Conservation (phyloP, 2,113 vertebrate genomes). For the Recurvirostra avosetta region DNA sequence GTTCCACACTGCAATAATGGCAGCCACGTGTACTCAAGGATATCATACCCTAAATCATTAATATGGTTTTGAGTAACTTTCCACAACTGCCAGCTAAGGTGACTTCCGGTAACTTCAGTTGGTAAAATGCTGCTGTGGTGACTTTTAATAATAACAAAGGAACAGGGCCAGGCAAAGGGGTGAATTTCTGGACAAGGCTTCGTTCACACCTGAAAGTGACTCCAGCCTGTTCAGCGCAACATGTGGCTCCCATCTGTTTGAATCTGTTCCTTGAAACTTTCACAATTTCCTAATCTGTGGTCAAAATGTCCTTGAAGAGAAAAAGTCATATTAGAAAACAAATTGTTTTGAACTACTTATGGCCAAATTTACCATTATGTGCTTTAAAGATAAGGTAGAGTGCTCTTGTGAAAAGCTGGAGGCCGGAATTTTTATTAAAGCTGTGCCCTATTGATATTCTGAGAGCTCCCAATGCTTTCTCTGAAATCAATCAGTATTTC, state of each 20-base stretch:
- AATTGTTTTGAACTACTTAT: neutral
- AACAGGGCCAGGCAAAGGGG: neutral
- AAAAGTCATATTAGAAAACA: neutral
- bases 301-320: slow-evolving; percentile 5
- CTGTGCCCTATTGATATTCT: neutral
- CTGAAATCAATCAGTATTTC: neutral
- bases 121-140: neutral
- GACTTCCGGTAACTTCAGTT: neutral
- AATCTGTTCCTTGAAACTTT: neutral
- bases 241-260: neutral
- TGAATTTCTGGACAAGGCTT: neutral
- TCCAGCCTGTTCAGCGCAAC: neutral
- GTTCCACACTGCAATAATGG: neutral
- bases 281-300: neutral
- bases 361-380: neutral
- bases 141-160: neutral
- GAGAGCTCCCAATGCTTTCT: neutral
- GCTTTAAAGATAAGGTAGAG: neutral
- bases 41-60: neutral
- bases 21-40: neutral
- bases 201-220: neutral
- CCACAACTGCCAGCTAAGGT: neutral
- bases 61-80: neutral
- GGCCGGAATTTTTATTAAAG: neutral
- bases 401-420: neutral